Percentiles rank a stretch among this genome's conserved stretches.
These are phyloP conservation scores for Podargus strigoides DNA, from an alignment of 2,797 vertebrate genomes.

Conservation along the genomic window DNA sequence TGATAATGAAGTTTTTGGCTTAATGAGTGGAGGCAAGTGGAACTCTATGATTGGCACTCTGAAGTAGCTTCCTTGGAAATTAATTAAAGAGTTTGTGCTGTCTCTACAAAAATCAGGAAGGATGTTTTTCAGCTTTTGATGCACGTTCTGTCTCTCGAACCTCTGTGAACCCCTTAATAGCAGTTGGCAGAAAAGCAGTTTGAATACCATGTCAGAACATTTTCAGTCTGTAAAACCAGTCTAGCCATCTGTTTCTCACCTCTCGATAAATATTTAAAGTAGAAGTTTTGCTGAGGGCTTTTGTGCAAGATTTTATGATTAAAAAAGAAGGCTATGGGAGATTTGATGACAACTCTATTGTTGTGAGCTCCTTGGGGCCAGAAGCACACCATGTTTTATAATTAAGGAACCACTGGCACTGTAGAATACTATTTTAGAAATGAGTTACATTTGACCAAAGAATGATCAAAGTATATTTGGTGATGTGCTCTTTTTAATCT, in stretches of 20 bases:
- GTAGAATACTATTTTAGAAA: neutral
- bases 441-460: constrained; percentile 18
- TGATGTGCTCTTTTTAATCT: constrained; percentile 2
- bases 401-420: constrained; percentile 42
- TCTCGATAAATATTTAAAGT: constrained; percentile 61
- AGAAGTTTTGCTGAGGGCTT: constrained; percentile 46
- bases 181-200: constrained; percentile 16
- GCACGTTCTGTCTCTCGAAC: neutral
- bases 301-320: constrained; percentile 4
- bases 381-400: constrained; percentile 24
- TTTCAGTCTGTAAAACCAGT: constrained; percentile 54
- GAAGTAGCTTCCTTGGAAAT: constrained; percentile 18
- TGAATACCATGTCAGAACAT: neutral
- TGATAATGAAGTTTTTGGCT: constrained; percentile 4
- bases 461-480: constrained; percentile 8
- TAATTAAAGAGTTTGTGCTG: constrained; percentile 6
- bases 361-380: constrained; percentile 27
- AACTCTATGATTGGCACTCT: neutral
- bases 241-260: constrained; percentile 55
- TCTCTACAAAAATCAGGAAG: neutral
- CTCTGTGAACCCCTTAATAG: constrained; percentile 1
- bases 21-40: neutral
- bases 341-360: constrained; percentile 16
- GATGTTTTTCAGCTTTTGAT: neutral
- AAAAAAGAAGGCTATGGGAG: neutral